Evolutionary conservation across 2,888 invertebrate genomes (phyloP), one percentile per base, ranked within the genome.

Genomic region (Pilophorus perplexus): DNA sequence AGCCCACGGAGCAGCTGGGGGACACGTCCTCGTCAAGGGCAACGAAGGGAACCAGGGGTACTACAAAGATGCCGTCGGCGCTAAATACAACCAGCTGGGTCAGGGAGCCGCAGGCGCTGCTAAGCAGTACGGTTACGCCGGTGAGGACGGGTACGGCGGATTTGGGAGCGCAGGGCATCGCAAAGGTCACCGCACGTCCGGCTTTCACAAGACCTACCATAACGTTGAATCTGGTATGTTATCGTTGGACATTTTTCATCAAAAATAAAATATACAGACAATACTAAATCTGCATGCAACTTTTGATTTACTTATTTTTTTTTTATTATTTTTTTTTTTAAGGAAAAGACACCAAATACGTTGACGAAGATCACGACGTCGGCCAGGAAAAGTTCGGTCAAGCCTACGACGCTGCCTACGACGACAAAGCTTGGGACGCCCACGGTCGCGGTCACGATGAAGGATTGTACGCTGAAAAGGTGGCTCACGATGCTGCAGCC

Each of bases 191-290:
- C 37, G 42, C 8, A 68, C 68, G 16, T 37, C 65, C 4, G 68
- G 68, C 12, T 68, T 68, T 27, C 68, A 68, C 66, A 68, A 68
- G 48, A 54, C 65, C 10, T 68, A 68, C 60, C 64, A 65, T 38
- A 68, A 68, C 37, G 65, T 68, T 20, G 68, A 68, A 59, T 48
- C 65, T 28, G 67, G 67, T 64, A 22, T 33, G 33, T 8, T 12
- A 33, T 33, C 6, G 6, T 12, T 33, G 33, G 12, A 33, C 33
- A 33, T 33, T n/a, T n/a, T n/a, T n/a, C n/a, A 12, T 33, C 33
- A 33, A 33, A 33, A 8, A 6, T 33, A 12, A 33, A 33, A 33
- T 12, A 12, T 33, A 8, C 33, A 33, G 6, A 12, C 6, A 33
- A 6, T 8, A 33, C 33, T 33, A 8, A 33, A 33, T 33, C 33